A percentile compares a stretch with the other conserved stretches of the same genome.
These are phyloP conservation scores for Bothrops alternatus DNA, from an alignment of 2,797 vertebrate genomes.

Conservation along the genomic window DNA sequence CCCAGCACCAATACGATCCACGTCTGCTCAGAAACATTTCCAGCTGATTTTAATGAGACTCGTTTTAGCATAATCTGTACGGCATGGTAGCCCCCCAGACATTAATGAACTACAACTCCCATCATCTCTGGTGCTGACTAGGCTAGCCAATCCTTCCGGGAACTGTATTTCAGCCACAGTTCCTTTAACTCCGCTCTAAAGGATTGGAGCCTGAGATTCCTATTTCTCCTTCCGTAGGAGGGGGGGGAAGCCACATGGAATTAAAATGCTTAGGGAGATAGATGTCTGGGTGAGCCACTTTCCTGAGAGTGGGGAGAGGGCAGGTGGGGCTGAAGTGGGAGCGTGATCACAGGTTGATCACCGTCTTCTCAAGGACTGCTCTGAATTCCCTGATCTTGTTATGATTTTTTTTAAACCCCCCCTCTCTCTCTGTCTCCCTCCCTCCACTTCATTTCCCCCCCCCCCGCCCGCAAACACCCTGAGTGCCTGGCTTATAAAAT, in stretches of 20 bases:
- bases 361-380: slow-evolving; percentile 52
- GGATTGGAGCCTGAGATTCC: background rate
- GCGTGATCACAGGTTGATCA: slow-evolving; percentile 28
- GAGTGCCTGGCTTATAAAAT: slow-evolving; percentile 72
- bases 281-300: slow-evolving; percentile 31
- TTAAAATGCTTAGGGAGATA: slow-evolving; percentile 37
- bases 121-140: background rate
- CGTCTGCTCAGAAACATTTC: background rate
- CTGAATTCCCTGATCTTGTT: slow-evolving; percentile 64
- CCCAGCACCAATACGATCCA: background rate
- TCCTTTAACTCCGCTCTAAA: background rate
- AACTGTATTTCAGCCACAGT: background rate
- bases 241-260: background rate
- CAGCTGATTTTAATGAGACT: background rate
- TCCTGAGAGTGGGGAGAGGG: background rate
- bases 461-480: slow-evolving; percentile 8
- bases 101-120: background rate
- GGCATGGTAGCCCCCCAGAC: background rate
- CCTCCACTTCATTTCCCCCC: background rate
- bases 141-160: background rate
- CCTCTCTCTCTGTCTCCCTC: slow-evolving; percentile 18
- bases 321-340: slow-evolving; percentile 59
- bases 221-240: slow-evolving; percentile 1
- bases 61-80: background rate
- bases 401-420: slow-evolving; percentile 53